Evolutionary conservation across 2,888 invertebrate genomes (phyloP), one percentile per base, ranked within the genome.

Genomic region (Thysanoteuthis rhombus): DNA sequence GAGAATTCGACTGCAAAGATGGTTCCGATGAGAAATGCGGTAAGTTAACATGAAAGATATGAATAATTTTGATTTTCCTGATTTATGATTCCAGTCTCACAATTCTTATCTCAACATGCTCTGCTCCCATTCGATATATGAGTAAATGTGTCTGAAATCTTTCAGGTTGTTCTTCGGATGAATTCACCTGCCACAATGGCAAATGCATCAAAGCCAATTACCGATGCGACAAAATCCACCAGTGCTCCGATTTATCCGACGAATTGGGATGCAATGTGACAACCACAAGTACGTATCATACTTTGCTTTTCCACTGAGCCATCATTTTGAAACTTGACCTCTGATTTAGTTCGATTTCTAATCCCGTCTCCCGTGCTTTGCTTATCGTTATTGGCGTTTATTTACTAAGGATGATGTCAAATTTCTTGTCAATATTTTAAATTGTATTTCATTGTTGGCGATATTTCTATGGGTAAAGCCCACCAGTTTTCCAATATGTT

Each of bases 201-300:
- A 96, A 97, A 93, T 97, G 97, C 94, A 96, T 97, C 32, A 95
- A 95, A 0, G 94, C 93, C 40, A 93, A 92, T 25, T 94, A 95
- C 75, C 94, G 96, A 32, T 97, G 97, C 95, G 96, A 97, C 94
- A 95, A 96, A 0, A 93, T 95, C 25, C 94, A 95, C 0, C 96
- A 97, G 94, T 97, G 97, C 92, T 94, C 94, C 58, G 96, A 96
- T 92, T 94, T 96, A 32, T 95, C 95, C 4, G 96, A 96, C 93
- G 96, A 96, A 94, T 94, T 94, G 8, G 92, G 94, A 16, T 96
- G 96, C 94, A 95, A 96, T 96, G 94, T 93, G 94, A 75, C 75
- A 75, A 75, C 75, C 0, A 75, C n/a, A n/a, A n/a, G 75, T 75
- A 75, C 16, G 75, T 75, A 16, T 16, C 25, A 16, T 75, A 16